Evolutionary conservation across 2,113 vertebrate species (phyloP).

Genomic region (Aythya baeri): DNA sequence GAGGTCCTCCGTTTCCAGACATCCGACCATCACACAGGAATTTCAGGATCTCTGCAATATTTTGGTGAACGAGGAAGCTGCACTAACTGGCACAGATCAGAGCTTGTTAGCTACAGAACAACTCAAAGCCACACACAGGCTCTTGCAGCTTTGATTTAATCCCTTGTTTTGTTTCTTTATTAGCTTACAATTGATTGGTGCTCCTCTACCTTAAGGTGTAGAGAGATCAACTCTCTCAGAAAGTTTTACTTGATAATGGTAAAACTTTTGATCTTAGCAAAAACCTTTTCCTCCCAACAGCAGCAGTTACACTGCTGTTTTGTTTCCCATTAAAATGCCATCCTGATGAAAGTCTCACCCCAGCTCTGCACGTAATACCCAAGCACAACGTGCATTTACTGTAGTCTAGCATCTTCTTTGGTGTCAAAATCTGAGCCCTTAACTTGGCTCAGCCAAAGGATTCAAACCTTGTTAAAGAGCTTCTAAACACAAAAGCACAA

Average conservation of each 20-base stretch:
- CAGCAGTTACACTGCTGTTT: not conserved
- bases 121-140: not conserved
- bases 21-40: not conserved
- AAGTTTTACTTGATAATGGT: not conserved
- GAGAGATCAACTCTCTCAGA: not conserved
- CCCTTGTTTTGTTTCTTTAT: not conserved
- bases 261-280: not conserved
- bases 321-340: not conserved
- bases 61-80: not conserved
- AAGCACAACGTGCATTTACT: not conserved
- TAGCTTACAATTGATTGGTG: not conserved
- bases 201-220: not conserved
- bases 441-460: not conserved
- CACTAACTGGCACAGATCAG: not conserved
- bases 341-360: not conserved
- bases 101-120: not conserved
- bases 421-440: conserved; percentile 3
- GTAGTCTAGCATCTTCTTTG: not conserved
- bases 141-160: not conserved
- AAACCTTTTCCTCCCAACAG: not conserved
- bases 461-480: conserved; percentile 37
- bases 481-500: conserved; percentile 44
- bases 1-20: not conserved
- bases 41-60: not conserved
- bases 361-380: not conserved